Percentiles rank a stretch among this genome's conserved stretches.
phyloP scores from a whole-genome alignment of 1,140 invertebrate genomes.

The Achatina immaculata region DNA sequence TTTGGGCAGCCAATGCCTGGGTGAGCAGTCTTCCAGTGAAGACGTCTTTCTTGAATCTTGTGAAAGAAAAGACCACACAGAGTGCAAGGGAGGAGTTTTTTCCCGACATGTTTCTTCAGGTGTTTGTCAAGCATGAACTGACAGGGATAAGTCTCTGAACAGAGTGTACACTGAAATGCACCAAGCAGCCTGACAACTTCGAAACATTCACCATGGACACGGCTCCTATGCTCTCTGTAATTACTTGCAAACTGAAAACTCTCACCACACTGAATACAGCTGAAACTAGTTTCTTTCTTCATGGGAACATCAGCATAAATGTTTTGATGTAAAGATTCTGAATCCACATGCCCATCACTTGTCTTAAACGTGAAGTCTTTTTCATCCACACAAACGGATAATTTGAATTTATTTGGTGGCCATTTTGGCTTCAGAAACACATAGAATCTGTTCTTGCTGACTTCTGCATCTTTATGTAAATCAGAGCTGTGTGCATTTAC shows the following conservation, averaged over 20 bases:
- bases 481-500: not conserved
- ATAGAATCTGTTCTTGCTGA: constrained; percentile 28
- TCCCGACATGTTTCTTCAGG: constrained; percentile 29
- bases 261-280: constrained; percentile 16
- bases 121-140: constrained; percentile 37
- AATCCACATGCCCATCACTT: not conserved
- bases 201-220: constrained; percentile 32
- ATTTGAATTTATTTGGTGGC: constrained; percentile 9
- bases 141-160: constrained; percentile 32
- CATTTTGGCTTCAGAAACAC: constrained; percentile 20
- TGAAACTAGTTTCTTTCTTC: constrained; percentile 22
- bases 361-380: constrained; percentile 29
- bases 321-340: not conserved
- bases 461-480: not conserved
- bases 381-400: constrained; percentile 6
- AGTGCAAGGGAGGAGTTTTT: constrained; percentile 28
- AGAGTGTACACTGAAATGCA: constrained; percentile 37
- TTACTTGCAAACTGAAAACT: constrained; percentile 7
- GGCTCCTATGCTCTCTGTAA: constrained; percentile 34
- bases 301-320: not conserved
- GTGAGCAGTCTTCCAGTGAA: constrained; percentile 35
- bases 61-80: constrained; percentile 35
- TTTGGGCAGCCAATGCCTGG: constrained; percentile 38
- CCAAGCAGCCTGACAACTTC: constrained; percentile 21
- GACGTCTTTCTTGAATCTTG: constrained; percentile 36